phyloP scores from a whole-genome alignment of 30 jellyfish, hydroid and myxozoan genomes.

The Hydra vulgaris region DNA sequence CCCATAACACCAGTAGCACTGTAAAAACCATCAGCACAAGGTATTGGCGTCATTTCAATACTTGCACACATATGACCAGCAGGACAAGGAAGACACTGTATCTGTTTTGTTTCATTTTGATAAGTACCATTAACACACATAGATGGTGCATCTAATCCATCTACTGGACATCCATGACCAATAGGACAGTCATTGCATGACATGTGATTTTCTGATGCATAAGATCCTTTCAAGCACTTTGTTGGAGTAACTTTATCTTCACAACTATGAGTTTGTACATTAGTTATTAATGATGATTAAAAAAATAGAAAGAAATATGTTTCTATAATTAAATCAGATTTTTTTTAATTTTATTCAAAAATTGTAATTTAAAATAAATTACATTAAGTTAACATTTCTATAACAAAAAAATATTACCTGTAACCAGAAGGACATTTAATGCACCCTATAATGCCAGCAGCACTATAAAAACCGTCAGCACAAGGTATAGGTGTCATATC shows the following conservation, averaged over 20 bases:
- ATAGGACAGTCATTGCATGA: constrained; percentile 54
- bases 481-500: constrained; percentile 46
- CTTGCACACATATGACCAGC: constrained; percentile 80
- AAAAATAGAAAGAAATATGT: too few relatives aligned
- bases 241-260: constrained; percentile 29
- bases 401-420: constrained; percentile 1
- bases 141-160: constrained; percentile 40
- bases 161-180: constrained; percentile 57
- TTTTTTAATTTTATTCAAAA: too few relatives aligned
- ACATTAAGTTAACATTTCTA: neutral
- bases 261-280: too few relatives aligned
- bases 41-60: constrained; percentile 12
- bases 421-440: constrained; percentile 48
- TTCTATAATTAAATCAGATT: too few relatives aligned
- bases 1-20: constrained; percentile 55
- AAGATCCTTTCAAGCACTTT: constrained; percentile 38
- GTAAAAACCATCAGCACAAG: constrained; percentile 70
- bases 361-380: too few relatives aligned
- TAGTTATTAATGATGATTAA: too few relatives aligned
- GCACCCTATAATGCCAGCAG: constrained; percentile 39
- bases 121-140: constrained; percentile 72
- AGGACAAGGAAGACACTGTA: constrained; percentile 66
- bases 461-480: constrained; percentile 57
- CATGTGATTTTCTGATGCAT: constrained; percentile 35
- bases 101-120: constrained; percentile 49